phyloP scores from a whole-genome alignment of 2,888 invertebrate species.

The Lasioglossum pauxillum region DNA sequence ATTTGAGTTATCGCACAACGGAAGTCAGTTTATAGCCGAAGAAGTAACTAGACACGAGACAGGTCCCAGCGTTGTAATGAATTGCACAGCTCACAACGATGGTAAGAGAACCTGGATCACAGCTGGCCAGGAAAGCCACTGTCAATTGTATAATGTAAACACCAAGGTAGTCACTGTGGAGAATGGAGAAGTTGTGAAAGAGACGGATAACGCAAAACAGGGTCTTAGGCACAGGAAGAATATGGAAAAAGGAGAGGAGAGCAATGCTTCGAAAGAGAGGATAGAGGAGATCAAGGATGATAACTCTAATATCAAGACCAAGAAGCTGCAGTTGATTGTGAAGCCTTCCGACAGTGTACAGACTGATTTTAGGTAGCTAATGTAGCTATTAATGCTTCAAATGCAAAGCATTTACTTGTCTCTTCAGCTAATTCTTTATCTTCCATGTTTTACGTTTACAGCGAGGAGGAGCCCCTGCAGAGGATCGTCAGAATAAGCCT shows the following conservation, averaged over 20 bases:
- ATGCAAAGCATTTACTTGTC: background rate
- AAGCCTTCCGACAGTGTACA: conserved; percentile 92
- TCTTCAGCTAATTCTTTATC: no score
- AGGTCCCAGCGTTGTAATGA: conserved; percentile 96
- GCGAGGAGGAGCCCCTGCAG: conserved; percentile 91
- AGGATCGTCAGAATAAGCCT: conserved; percentile 93
- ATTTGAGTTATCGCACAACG: conserved; percentile 95
- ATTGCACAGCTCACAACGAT: conserved; percentile 91
- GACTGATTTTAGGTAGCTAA: conserved; percentile 91
- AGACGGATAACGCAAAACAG: conserved; percentile 74
- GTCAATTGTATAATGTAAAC: conserved; percentile 92
- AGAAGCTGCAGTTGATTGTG: conserved; percentile 90
- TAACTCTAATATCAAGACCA: conserved; percentile 77
- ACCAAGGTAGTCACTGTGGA: conserved; percentile 84
- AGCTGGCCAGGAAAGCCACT: conserved; percentile 96
- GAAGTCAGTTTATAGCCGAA: conserved; percentile 92
- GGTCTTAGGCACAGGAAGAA: conserved; percentile 86
- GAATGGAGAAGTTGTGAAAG: conserved; percentile 86
- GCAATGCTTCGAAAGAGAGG: conserved; percentile 44
- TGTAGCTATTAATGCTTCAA: conserved; percentile 79
- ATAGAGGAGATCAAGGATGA: conserved; percentile 75
- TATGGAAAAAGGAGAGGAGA: conserved; percentile 65
- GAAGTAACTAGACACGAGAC: conserved; percentile 96
- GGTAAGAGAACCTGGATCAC: conserved; percentile 92
- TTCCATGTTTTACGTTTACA: conserved; percentile 66